These are phyloP conservation scores for Campylomormyrus numenius DNA, from an alignment of 2,113 vertebrate genomes.

Conservation along the genomic window DNA sequence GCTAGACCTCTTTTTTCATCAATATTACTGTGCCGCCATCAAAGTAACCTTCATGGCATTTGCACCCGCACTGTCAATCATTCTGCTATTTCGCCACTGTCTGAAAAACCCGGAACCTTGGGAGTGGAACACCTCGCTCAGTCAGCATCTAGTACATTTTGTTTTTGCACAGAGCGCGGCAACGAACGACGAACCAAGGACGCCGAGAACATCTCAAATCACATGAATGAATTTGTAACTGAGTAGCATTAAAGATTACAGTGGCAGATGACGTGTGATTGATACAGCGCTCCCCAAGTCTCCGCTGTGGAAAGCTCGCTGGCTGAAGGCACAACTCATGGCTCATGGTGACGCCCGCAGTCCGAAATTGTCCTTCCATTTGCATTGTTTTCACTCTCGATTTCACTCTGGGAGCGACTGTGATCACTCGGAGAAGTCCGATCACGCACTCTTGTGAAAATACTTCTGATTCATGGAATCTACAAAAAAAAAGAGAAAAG, in stretches of 20 bases:
- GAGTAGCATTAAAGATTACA: background rate
- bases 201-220: background rate
- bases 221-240: background rate
- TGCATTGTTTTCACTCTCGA: background rate
- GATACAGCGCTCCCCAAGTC: background rate
- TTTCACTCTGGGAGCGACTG: background rate
- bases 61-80: background rate
- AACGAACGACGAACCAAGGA: background rate
- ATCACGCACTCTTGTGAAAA: background rate
- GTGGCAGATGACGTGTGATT: background rate
- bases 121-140: background rate
- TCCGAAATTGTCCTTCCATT: background rate
- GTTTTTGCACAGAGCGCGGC: background rate
- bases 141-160: background rate
- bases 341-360: background rate
- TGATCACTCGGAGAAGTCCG: background rate
- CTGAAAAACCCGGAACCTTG: background rate
- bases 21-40: background rate
- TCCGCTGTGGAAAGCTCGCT: background rate
- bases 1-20: background rate
- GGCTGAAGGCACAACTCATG: background rate
- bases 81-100: background rate
- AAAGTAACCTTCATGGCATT: background rate
- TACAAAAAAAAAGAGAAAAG: background rate
- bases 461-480: background rate